These are phyloP conservation scores for Trochalopteron elliotii DNA, from an alignment of 2,113 vertebrate species.

Conservation along the genomic window DNA sequence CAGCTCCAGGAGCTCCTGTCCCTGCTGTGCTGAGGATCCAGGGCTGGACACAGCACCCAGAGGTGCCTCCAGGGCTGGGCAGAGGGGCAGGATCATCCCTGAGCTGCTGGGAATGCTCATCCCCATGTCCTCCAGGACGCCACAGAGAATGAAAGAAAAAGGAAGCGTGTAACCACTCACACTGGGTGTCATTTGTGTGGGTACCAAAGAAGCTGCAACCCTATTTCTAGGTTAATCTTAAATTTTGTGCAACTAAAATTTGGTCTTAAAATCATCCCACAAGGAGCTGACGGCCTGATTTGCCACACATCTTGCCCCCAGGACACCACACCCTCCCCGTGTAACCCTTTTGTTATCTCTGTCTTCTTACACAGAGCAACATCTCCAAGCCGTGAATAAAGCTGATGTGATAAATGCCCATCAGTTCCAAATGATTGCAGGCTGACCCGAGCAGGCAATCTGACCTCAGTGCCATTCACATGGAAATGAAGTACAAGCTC, in stretches of 20 bases:
- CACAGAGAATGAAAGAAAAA: not conserved
- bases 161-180: accelerated
- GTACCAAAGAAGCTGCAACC: not conserved
- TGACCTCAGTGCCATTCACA: not conserved
- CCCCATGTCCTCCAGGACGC: accelerated
- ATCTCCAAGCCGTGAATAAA: slow-evolving; percentile 3
- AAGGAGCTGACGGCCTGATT: not conserved
- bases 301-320: not conserved
- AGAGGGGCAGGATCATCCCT: not conserved
- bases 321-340: not conserved
- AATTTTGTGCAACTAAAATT: not conserved
- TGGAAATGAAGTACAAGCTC: slow-evolving; percentile 3
- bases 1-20: not conserved
- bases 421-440: not conserved
- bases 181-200: not conserved
- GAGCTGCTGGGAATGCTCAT: not conserved
- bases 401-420: not conserved
- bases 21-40: not conserved
- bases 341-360: not conserved
- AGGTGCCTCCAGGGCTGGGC: not conserved
- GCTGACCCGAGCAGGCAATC: not conserved
- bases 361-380: not conserved
- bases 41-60: not conserved
- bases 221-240: not conserved
- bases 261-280: not conserved